Evolutionary conservation across 2,113 vertebrate species (phyloP).

Genomic region (Corvus hawaiiensis): DNA sequence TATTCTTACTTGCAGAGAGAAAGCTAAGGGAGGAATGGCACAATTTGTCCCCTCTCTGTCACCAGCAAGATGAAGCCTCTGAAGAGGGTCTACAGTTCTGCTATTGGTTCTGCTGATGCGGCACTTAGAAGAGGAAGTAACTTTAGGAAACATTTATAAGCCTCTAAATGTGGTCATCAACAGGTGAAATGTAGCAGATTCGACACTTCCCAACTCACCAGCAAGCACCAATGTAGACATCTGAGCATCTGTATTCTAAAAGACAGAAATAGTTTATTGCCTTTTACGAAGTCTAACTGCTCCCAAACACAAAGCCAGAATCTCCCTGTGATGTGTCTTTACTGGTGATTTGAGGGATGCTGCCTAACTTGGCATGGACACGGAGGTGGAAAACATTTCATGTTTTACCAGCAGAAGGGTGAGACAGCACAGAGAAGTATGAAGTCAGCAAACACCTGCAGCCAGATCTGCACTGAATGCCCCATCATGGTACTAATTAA

Average conservation of each 20-base stretch:
- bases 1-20: background rate
- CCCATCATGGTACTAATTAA: background rate
- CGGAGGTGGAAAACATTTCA: fast-evolving
- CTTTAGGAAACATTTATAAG: background rate
- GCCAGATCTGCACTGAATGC: background rate
- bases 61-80: background rate
- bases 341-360: background rate
- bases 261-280: background rate
- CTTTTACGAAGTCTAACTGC: background rate
- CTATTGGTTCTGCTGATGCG: background rate
- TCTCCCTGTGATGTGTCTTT: background rate
- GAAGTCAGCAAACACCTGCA: background rate
- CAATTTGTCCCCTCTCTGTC: background rate
- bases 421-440: background rate
- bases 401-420: background rate
- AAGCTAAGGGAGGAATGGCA: background rate
- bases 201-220: background rate
- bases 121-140: background rate
- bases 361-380: background rate
- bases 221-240: background rate
- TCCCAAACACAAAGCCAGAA: background rate
- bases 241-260: background rate
- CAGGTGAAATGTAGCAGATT: background rate
- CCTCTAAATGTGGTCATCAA: background rate
- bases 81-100: background rate